Conservation (phyloP, 1,140 invertebrate genomes). For the Macrotrachela quadricornifera region DNA sequence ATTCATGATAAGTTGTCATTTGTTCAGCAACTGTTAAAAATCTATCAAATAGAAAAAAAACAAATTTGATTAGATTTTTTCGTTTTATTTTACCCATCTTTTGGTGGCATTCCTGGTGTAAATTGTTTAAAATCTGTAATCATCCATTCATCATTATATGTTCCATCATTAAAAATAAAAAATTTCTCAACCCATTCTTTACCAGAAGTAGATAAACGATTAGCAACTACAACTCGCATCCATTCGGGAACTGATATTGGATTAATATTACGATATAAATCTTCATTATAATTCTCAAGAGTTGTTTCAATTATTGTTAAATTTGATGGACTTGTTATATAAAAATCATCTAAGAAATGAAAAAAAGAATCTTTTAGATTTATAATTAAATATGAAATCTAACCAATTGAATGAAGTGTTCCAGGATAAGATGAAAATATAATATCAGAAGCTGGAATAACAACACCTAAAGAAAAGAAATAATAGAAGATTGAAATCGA, state of each 20-base stretch:
- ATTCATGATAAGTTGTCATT: no score
- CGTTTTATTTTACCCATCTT: slow-evolving; percentile 22
- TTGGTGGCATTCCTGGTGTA: slow-evolving; percentile 30
- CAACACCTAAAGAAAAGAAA: slow-evolving; percentile 5
- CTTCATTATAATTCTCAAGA: slow-evolving; percentile 44
- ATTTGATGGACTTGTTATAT: no score
- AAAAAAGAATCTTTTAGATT: slow-evolving; percentile 38
- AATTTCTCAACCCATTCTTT: slow-evolving; percentile 45
- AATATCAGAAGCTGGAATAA: slow-evolving; percentile 42
- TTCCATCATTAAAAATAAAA: slow-evolving; percentile 47
- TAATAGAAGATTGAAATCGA: not conserved
- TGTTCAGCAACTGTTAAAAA: no score
- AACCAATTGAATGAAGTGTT: slow-evolving; percentile 10
- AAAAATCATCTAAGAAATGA: no score
- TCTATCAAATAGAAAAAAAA: not conserved
- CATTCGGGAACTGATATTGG: slow-evolving; percentile 46
- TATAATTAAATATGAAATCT: slow-evolving; percentile 49
- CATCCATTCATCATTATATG: slow-evolving; percentile 70
- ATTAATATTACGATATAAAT: slow-evolving; percentile 38
- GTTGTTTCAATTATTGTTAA: slow-evolving; percentile 44
- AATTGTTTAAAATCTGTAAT: slow-evolving; percentile 49
- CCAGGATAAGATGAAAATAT: slow-evolving; percentile 71
- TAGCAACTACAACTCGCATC: slow-evolving; percentile 59
- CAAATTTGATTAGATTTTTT: not conserved
- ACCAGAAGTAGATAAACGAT: slow-evolving; percentile 49